A percentile compares a stretch with the other conserved stretches of the same genome.
Evolutionary conservation across 2,113 vertebrate genomes (phyloP).

Genomic region (Hemiscyllium ocellatum): DNA sequence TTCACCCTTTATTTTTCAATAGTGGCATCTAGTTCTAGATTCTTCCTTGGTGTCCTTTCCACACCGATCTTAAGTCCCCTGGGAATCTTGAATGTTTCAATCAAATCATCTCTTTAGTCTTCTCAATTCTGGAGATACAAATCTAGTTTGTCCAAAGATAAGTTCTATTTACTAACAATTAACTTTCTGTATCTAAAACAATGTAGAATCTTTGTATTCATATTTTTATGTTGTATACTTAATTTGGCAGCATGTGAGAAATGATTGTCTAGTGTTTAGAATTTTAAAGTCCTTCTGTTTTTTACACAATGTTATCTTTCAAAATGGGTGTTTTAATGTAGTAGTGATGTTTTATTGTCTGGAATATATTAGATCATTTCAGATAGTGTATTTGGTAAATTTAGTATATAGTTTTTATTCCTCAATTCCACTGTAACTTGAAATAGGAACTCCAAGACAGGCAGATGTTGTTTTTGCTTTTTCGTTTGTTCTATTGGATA

Average conservation of each 20-base stretch:
- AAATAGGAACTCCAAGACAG: neutral
- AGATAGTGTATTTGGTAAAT: neutral
- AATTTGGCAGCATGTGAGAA: neutral
- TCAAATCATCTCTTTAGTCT: too few species aligned
- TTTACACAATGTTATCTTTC: neutral
- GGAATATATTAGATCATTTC: neutral
- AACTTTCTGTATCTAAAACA: neutral
- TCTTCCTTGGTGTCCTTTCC: too few species aligned
- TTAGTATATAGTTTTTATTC: neutral
- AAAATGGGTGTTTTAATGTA: neutral
- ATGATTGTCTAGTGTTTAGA: neutral
- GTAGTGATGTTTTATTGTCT: neutral
- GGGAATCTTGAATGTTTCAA: too few species aligned
- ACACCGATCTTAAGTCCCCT: too few species aligned
- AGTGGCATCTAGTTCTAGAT: too few species aligned
- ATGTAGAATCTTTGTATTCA: neutral
- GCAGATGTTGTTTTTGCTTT: neutral
- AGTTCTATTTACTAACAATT: neutral
- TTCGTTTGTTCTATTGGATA: neutral
- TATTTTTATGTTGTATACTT: neutral
- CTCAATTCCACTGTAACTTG: neutral
- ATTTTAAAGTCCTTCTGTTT: neutral
- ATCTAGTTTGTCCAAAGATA: too few species aligned
- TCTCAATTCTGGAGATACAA: too few species aligned
- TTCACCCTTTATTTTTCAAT: too few species aligned